phyloP scores from a whole-genome alignment of 2,888 invertebrate genomes.

The Gibbula magus region DNA sequence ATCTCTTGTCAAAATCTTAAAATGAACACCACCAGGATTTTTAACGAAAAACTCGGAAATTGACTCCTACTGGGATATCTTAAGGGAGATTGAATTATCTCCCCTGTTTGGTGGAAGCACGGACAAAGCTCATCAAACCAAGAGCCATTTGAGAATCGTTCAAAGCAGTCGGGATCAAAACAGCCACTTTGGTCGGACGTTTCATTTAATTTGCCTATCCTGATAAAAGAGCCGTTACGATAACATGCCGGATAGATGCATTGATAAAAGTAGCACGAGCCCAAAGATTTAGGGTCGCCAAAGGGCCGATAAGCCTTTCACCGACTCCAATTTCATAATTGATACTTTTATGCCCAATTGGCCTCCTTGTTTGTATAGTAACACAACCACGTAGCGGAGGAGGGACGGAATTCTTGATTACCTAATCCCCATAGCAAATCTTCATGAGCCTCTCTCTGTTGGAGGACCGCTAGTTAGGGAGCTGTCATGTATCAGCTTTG shows the following conservation, averaged over 20 bases:
- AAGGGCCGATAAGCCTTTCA: slow-evolving; percentile 4
- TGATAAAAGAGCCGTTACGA: slow-evolving; percentile 8
- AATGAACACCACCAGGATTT: slow-evolving; percentile 1
- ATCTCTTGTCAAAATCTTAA: slow-evolving; percentile 5
- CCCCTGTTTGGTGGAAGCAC: not conserved
- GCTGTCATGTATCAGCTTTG: no score
- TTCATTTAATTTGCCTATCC: slow-evolving; percentile 15
- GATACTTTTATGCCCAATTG: slow-evolving; percentile 15
- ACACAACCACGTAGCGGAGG: not conserved
- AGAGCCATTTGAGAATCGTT: slow-evolving; percentile 5
- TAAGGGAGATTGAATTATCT: slow-evolving; percentile 10
- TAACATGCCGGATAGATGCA: slow-evolving; percentile 10
- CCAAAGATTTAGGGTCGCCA: slow-evolving; percentile 15
- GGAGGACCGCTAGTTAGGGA: no score
- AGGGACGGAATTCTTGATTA: slow-evolving; percentile 5
- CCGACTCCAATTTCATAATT: slow-evolving; percentile 11
- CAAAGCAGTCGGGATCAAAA: slow-evolving; percentile 10
- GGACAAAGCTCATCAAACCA: slow-evolving; percentile 13
- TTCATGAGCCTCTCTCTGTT: no score
- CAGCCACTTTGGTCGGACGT: slow-evolving; percentile 8
- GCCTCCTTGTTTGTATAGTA: slow-evolving; percentile 3
- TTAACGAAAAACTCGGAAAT: slow-evolving; percentile 1
- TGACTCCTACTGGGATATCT: not conserved
- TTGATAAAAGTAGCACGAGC: slow-evolving; percentile 13
- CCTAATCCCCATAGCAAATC: not conserved